Conservation (phyloP, 2,797 vertebrate species). For the Urophycis tenuis region DNA sequence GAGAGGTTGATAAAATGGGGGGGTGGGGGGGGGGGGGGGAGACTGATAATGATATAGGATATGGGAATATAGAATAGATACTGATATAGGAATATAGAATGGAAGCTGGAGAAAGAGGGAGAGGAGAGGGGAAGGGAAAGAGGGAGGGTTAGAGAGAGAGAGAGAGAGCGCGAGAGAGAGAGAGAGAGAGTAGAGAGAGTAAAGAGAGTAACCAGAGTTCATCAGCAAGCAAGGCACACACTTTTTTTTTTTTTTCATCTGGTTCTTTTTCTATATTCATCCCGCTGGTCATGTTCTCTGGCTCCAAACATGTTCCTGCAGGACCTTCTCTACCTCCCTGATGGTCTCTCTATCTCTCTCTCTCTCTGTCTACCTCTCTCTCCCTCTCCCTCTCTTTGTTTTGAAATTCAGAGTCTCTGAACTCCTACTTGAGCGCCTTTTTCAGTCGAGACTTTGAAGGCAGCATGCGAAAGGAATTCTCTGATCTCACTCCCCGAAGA, state of each 20-base stretch:
- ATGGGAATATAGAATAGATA: background rate
- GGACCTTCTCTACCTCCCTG: conserved; percentile 33
- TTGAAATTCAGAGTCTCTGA: conserved; percentile 61
- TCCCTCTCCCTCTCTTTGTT: conserved; percentile 48
- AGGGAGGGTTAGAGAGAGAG: background rate
- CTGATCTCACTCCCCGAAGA: conserved; percentile 66
- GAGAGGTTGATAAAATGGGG: background rate
- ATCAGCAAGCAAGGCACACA: background rate
- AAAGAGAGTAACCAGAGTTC: background rate
- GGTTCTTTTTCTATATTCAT: conserved; percentile 37
- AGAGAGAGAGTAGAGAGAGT: too few species aligned
- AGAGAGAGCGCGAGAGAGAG: background rate
- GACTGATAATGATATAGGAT: too few species aligned
- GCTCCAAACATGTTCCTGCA: conserved; percentile 45
- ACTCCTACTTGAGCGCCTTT: conserved; percentile 60
- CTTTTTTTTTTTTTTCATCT: background rate
- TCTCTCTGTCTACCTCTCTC: conserved; percentile 4
- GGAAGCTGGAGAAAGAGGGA: background rate
- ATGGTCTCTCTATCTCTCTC: conserved; percentile 20
- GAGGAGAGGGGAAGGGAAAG: background rate
- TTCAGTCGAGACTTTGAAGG: conserved; percentile 66
- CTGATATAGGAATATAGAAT: too few species aligned
- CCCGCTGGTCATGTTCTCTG: conserved; percentile 30
- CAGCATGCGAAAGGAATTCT: conserved; percentile 58
- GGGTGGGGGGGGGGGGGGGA: too few species aligned